Evolutionary conservation across 2,113 vertebrate genomes (phyloP).

Genomic region (Noctilio leporinus): DNA sequence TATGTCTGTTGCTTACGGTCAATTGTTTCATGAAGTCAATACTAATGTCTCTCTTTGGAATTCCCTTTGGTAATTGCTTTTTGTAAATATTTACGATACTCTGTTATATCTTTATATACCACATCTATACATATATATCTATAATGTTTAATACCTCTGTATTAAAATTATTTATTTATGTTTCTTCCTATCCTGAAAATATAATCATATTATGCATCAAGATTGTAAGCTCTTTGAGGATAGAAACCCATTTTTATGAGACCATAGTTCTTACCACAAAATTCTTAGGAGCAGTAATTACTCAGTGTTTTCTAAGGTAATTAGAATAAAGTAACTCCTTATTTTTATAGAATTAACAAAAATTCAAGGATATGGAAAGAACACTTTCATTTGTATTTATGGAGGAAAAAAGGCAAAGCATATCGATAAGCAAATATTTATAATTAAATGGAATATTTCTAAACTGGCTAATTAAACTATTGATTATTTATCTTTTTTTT

Average conservation of each 20-base stretch:
- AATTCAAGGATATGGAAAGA: background rate
- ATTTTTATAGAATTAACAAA: background rate
- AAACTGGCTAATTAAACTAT: conserved; percentile 44
- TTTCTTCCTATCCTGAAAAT: background rate
- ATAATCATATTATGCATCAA: background rate
- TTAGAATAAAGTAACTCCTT: background rate
- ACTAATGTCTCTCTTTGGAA: background rate
- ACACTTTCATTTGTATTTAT: background rate
- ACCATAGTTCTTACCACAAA: background rate
- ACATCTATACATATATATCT: background rate
- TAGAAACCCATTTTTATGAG: background rate
- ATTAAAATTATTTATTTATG: background rate
- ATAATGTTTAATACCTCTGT: background rate
- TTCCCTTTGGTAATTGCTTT: background rate
- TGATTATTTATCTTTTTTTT: conserved; percentile 6
- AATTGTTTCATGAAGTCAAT: background rate
- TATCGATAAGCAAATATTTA: conserved; percentile 3
- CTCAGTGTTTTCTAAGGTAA: background rate
- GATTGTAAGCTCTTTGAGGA: background rate
- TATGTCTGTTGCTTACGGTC: background rate
- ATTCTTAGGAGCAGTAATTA: background rate
- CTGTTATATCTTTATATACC: background rate
- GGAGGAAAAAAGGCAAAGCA: background rate
- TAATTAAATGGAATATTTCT: background rate
- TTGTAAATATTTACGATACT: background rate